A percentile compares a stretch with the other conserved stretches of the same genome.
Conservation (phyloP, 2,888 invertebrate genomes). For the Leptinotarsa tumamoca region DNA sequence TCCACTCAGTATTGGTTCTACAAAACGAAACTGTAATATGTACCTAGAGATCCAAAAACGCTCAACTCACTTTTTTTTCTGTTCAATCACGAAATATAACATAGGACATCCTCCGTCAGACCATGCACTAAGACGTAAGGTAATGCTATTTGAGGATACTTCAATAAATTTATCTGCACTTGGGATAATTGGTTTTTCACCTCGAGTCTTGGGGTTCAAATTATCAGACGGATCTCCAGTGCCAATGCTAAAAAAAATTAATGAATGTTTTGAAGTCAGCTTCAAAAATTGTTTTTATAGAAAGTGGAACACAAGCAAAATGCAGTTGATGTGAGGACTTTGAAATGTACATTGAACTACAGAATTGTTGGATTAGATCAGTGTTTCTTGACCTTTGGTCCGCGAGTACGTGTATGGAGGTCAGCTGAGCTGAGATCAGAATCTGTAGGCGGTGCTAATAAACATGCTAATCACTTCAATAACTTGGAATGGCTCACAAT, state of each 20-base stretch:
- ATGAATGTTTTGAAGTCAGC: neutral
- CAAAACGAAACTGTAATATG: slow-evolving; percentile 21
- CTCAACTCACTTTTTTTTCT: slow-evolving; percentile 85
- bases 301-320: too few species aligned
- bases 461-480: too few species aligned
- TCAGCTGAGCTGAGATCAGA: too few species aligned
- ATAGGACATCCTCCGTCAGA: slow-evolving; percentile 95
- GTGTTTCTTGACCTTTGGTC: too few species aligned
- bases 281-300: too few species aligned
- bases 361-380: too few species aligned
- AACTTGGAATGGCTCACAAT: too few species aligned
- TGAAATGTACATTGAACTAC: too few species aligned
- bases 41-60: neutral
- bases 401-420: too few species aligned
- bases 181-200: slow-evolving; percentile 93
- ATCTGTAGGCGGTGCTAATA: too few species aligned
- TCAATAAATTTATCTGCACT: slow-evolving; percentile 92
- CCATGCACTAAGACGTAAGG: slow-evolving; percentile 93
- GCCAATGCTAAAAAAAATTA: slow-evolving; percentile 77
- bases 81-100: slow-evolving; percentile 94
- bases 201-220: slow-evolving; percentile 89
- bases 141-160: slow-evolving; percentile 92
- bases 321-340: too few species aligned
- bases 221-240: slow-evolving; percentile 92
- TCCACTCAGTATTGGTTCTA: slow-evolving; percentile 90